Evolutionary conservation across 2,797 vertebrate genomes (phyloP), one percentile per base, ranked within the genome.

Genomic region (Gobio occitaniae): DNA sequence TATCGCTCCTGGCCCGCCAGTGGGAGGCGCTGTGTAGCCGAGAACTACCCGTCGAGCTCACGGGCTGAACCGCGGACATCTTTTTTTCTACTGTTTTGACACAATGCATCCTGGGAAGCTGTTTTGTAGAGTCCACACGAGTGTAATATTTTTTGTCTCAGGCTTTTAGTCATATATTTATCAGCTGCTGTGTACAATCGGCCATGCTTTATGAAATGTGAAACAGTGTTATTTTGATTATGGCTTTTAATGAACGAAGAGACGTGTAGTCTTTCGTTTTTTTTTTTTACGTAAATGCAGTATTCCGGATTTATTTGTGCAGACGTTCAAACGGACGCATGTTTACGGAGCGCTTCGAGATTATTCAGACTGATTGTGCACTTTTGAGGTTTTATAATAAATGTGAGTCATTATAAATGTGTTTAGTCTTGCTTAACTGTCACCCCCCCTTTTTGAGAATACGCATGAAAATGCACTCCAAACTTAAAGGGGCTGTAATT

Each of bases 11-110:
- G 54, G 98, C 98, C 13, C 96, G 97, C 3, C 98, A 99, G 91
- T 99, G 98, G 98, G 98, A 99, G 93, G 93, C 94, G 7, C 92
- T 99, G 44, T 99, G 98, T 83, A 98, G 98, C 72, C 95, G 98
- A 3, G 98, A 99, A 87, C 96, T 99, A 84, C 98, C 98, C 0
- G 94, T 99, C 16, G 98, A 99, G 83, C 96, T 99, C 21, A 90
- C 88, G 8, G 87, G 90, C 19, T 89, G 56, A 89, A 66, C 16
- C 50, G 16, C 16, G 15, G 38, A 61, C 3, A 1, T 76, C 52
- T 87, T 80, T 65, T 56, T 78, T 78, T 50, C 25, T 61, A 56
- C 84, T 71, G 80, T 68, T 80, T 86, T 63, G 21, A 84, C 47
- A 83, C 63, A 84, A 75, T 80, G 87, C 91, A 91, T 94, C 91